These are phyloP conservation scores for Burhinus oedicnemus DNA, from an alignment of 2,113 vertebrate species.

Conservation along the genomic window DNA sequence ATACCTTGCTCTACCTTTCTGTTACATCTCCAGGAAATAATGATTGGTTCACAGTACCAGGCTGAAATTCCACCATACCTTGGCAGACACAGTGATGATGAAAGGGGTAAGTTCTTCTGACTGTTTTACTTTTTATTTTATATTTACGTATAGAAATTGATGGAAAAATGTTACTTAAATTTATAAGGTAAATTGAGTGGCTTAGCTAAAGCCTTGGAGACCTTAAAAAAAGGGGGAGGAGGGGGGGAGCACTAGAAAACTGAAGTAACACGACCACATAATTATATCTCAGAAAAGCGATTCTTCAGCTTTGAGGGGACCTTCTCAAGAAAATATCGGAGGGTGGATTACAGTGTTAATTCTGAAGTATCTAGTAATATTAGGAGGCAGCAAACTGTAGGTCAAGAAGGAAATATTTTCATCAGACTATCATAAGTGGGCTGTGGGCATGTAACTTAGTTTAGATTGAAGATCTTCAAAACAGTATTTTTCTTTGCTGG, in stretches of 20 bases:
- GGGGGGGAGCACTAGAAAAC: not conserved
- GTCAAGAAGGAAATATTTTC: not conserved
- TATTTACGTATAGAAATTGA: not conserved
- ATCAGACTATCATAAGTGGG: not conserved
- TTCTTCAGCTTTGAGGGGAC: not conserved
- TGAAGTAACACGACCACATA: not conserved
- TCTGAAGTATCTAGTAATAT: not conserved
- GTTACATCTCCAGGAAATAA: conserved; percentile 88
- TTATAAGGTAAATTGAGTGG: not conserved
- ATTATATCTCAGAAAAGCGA: not conserved
- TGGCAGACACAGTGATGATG: conserved; percentile 81
- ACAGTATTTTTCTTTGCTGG: not conserved
- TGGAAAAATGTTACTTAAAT: not conserved
- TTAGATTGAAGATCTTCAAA: not conserved
- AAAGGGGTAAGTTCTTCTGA: conserved; percentile 78
- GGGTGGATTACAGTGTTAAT: not conserved
- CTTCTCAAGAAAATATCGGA: not conserved
- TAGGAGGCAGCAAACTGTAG: not conserved
- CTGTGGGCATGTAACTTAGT: not conserved
- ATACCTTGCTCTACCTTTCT: not conserved
- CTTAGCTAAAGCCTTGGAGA: not conserved
- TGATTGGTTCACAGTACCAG: conserved; percentile 95
- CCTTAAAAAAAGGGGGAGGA: not conserved
- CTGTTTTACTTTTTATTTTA: not conserved
- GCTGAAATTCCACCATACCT: conserved; percentile 91